Evolutionary conservation across 2,797 vertebrate species (phyloP), one percentile per base, ranked within the genome.

Genomic region (Neosalanx taihuensis): DNA sequence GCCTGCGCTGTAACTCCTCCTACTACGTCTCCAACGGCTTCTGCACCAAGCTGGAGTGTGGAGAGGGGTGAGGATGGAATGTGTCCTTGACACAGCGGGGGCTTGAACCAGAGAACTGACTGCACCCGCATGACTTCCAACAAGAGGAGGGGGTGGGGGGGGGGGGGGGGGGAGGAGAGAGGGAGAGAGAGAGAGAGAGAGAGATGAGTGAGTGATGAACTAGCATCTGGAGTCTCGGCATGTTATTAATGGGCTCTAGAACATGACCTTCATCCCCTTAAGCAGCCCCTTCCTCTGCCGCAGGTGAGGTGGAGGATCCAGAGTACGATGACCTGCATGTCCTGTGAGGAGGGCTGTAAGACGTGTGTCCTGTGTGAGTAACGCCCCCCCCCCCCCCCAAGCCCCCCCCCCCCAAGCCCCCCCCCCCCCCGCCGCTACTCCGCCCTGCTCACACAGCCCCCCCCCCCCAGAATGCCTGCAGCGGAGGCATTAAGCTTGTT

Each of bases 331-430:
- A 91, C 41, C 41, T 98, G 96, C 31, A 76, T 95, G 83, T 71
- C 92, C 37, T 98, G 97, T 78, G 93, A 94, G 86, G 93, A 95
- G 69, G 96, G 96, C 77, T 99, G 97, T 76, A 93, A 84, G 79
- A 93, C 91, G 61, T 98, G 96, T 83, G 87, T 89, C 59, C 66
- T 89, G 10, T 95, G 96, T 98, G 95, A 89, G 92, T 89, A 72
- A 58, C 3, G 49, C 49, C 15, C 72, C 71, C 17, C 26, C 9
- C 9, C 23, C 13, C 17, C 5, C 5, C 6, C 41, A 9, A 13
- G 49, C 41, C 56, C 29, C 53, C 49, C 15, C 49, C 3, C 49
- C 49, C 49, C 49, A 4, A 13, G 3, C 49, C 49, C 49, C 2
- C 49, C 46, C 46, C 49, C 2, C 15, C 6, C 17, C 2, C 10